phyloP scores from a whole-genome alignment of 2,797 vertebrate genomes.

The Mionectes olivaceus region DNA sequence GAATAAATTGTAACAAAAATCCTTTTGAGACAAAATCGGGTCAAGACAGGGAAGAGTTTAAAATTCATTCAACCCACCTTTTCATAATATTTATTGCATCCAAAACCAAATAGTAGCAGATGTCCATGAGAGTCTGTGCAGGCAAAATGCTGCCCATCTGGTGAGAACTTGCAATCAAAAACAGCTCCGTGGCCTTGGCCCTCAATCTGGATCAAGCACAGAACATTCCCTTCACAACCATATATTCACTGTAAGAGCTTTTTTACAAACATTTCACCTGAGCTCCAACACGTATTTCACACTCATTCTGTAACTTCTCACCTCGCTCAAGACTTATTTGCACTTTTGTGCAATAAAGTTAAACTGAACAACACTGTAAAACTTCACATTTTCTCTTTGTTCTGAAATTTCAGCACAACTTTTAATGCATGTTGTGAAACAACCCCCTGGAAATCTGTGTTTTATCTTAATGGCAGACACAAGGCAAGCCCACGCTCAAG shows the following conservation, averaged over 20 bases:
- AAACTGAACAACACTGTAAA: neutral
- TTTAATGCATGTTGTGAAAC: neutral
- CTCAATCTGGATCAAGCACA: slow-evolving; percentile 87
- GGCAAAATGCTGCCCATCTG: slow-evolving; percentile 95
- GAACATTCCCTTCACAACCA: neutral
- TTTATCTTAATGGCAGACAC: neutral
- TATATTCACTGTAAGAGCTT: neutral
- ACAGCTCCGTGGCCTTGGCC: slow-evolving; percentile 98
- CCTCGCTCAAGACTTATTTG: rapidly evolving
- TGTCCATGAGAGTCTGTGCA: slow-evolving; percentile 98
- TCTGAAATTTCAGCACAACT: neutral
- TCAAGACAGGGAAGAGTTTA: neutral
- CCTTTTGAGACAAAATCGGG: neutral
- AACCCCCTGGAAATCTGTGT: neutral
- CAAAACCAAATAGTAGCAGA: slow-evolving; percentile 95
- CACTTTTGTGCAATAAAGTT: neutral
- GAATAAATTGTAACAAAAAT: neutral
- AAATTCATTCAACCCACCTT: slow-evolving; percentile 82
- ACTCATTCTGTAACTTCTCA: neutral
- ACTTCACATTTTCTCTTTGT: neutral
- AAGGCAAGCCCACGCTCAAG: neutral
- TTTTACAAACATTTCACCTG: neutral
- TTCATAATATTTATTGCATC: slow-evolving; percentile 94
- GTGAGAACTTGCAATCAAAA: slow-evolving; percentile 97
- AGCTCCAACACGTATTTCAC: neutral